Evolutionary conservation across 2,797 vertebrate genomes (phyloP), one percentile per base, ranked within the genome.

Genomic region (Smutsia temminckii): DNA sequence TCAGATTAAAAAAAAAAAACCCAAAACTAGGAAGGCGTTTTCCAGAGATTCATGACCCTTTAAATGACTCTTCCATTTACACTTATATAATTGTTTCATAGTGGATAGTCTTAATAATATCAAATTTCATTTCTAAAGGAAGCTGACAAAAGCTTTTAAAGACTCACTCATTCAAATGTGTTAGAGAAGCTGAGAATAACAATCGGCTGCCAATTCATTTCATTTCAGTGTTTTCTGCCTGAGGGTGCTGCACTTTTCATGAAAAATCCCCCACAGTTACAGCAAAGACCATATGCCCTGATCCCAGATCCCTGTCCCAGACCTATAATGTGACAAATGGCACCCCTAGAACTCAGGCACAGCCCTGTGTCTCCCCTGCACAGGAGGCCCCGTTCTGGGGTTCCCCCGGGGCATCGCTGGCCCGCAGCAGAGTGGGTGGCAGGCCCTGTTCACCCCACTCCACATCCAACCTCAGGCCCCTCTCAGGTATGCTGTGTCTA

Each of bases 81-180:
- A 1, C 42, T 59, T 86, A 8, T 27, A 16, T 93, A 94, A 93
- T 94, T 96, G 79, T 97, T 95, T 89, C 75, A 32, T 78, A 68
- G 34, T 68, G 83, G 13, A 66, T 61, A 21, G 85, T 91, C 85
- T 92, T 91, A 94, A 92, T 88, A 96, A 95, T 88, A 93, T 57
- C 79, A n/a, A 72, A 91, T 79, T 89, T 86, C 74, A 87, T 81
- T 96, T 91, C 75, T 91, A 69, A 89, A 95, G 90, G 25, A 64
- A 85, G 83, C 91, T 85, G 83, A 96, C 87, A 90, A 94, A 83
- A 72, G 69, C 90, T 81, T 81, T 84, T 10, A 0, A 71, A 88
- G 92, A 81, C 71, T 91, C 93, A 34, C 81, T 95, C 94, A 77
- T 84, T 92, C 87, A 78, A 21, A 96, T 78, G 85, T 64, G 59